Evolutionary conservation across 2,888 invertebrate genomes (phyloP).

Genomic region (Lordiphosa andalusiaca): DNA sequence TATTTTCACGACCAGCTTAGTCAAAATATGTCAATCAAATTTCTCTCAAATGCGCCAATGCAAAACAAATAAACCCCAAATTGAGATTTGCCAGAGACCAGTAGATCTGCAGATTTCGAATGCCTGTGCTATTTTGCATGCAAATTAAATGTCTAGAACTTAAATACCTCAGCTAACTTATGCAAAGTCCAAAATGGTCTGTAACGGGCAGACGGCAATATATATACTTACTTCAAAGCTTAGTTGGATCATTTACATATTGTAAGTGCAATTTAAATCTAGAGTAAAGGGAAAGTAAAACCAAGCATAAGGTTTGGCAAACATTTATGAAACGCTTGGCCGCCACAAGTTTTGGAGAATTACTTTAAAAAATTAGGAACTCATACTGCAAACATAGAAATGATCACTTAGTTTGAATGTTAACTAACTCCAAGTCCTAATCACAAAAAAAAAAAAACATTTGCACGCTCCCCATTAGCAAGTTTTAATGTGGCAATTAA

Average conservation of each 20-base stretch:
- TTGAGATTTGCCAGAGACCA: conserved; percentile 3
- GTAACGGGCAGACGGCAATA: conserved; percentile 16
- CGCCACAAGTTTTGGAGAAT: no score
- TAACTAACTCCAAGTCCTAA: no score
- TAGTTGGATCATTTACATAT: conserved; percentile 52
- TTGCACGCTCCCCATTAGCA: no score
- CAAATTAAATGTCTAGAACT: conserved; percentile 62
- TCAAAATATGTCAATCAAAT: conserved; percentile 70
- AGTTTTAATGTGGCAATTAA: no score
- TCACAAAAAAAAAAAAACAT: no score
- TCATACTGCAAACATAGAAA: no score
- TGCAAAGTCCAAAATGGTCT: conserved; percentile 57
- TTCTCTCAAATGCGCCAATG: conserved; percentile 17
- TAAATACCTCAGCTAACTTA: conserved; percentile 48
- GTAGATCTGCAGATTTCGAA: conserved; percentile 7
- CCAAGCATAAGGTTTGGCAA: no score
- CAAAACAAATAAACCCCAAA: conserved; percentile 40
- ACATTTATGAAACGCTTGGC: no score
- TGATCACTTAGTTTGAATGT: no score
- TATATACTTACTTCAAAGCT: conserved; percentile 16
- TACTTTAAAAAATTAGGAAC: no score
- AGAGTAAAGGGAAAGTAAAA: no score
- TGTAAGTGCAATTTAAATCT: no score
- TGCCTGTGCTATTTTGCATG: conserved; percentile 47
- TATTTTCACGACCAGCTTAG: conserved; percentile 59